Evolutionary conservation across 1,140 invertebrate species (phyloP), one percentile per base, ranked within the genome.

Genomic region (Leguminivora glycinivorella): DNA sequence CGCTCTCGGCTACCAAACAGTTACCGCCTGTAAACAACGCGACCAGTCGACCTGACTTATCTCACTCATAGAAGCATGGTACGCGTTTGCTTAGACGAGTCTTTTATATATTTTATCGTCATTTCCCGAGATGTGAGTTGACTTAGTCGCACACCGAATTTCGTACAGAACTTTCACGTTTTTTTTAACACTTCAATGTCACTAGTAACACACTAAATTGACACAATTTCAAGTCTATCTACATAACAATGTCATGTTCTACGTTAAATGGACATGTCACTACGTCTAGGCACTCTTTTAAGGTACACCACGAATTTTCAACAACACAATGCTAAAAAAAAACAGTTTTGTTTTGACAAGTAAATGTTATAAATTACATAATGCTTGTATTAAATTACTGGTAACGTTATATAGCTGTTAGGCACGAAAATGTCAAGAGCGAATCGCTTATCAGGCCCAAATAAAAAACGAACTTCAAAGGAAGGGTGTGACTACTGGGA

Each of bases 211-310:
- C 47, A 22, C 19, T 22, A 52, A 52, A 52, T 52, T 52, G 47
- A 52, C 47, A 1, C 17, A 43, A 6, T 43, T 43, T 43, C n/a
- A n/a, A 9, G 2, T 52, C 25, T 58, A 58, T 29, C 56, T 58
- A 58, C 3, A 17, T 58, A 29, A 58, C n/a, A 19, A 38, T 14
- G 34, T 38, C 34, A 38, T 58, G 14, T 58, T 58, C 24, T 14
- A 26, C 56, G 26, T 58, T 58, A 58, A 58, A 58, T 58, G 56
- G 56, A 58, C 56, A 58, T 26, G 22, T 58, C 25, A 25, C 56
- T 58, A 58, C 58, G 14, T 63, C 58, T 58, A 63, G 58, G 58
- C 58, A 63, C 58, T 29, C 14, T 63, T 26, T 58, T 58, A 63
- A 63, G 58, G 58, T 29, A 26, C 25, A 29, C 19, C 58, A 63